These are phyloP conservation scores for Lagenorhynchus albirostris DNA, from an alignment of 2,113 vertebrate species.

Conservation along the genomic window DNA sequence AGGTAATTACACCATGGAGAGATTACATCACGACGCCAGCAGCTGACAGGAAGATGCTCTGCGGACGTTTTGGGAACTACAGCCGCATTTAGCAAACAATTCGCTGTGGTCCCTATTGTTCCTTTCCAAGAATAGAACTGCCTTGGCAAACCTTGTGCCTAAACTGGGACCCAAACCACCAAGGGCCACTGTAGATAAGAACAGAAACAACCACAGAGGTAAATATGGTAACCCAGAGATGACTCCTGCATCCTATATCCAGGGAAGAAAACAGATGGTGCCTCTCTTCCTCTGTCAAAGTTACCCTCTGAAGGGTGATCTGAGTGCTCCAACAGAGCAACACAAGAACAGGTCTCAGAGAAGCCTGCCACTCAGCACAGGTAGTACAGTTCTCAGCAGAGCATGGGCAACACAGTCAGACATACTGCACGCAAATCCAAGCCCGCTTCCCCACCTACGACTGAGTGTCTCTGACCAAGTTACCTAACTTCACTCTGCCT, in stretches of 20 bases:
- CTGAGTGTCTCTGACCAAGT: background rate
- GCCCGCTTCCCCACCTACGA: background rate
- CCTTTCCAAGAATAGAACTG: conserved; percentile 74
- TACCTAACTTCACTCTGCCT: background rate
- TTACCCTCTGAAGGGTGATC: background rate
- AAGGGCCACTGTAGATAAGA: background rate
- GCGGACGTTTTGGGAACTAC: conserved; percentile 69
- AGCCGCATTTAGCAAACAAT: conserved; percentile 73
- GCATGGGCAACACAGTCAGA: background rate
- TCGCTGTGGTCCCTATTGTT: conserved; percentile 60
- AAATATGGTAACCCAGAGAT: background rate
- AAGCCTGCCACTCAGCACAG: background rate
- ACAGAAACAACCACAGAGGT: conserved; percentile 26
- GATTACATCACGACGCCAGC: conserved; percentile 59
- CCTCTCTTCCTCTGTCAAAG: background rate
- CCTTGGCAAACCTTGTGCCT: conserved; percentile 41
- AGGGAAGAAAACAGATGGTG: background rate
- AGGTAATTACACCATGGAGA: conserved; percentile 68
- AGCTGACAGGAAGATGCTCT: conserved; percentile 73
- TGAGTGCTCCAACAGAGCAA: background rate
- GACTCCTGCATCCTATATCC: background rate
- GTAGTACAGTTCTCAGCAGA: background rate
- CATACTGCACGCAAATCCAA: background rate
- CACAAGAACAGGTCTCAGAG: background rate
- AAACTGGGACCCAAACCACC: conserved; percentile 44